Evolutionary conservation across 1,140 invertebrate genomes (phyloP).

Genomic region (Eumaeus atala): DNA sequence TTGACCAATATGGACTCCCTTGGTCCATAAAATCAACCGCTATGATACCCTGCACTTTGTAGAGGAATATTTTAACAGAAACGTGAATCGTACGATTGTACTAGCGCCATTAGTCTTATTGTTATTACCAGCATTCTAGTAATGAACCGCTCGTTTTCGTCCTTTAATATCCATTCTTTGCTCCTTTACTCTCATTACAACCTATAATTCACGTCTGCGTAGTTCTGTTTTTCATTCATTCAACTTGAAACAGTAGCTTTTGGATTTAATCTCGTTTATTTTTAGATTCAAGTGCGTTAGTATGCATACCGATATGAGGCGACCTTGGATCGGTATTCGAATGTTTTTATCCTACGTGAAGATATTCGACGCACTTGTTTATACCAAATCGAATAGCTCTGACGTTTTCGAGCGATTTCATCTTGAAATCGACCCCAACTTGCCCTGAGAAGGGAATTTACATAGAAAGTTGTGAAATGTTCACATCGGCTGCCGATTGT

Average conservation of each 20-base stretch:
- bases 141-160: slow-evolving; percentile 74
- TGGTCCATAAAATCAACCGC: slow-evolving; percentile 24
- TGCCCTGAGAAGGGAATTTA: slow-evolving; percentile 45
- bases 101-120: slow-evolving; percentile 69
- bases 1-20: background rate
- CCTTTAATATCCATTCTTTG: slow-evolving; percentile 62
- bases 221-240: slow-evolving; percentile 33
- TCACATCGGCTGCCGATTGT: slow-evolving; percentile 60
- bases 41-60: slow-evolving; percentile 45
- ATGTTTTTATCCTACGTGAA: slow-evolving; percentile 40
- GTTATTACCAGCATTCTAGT: slow-evolving; percentile 71
- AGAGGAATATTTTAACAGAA: slow-evolving; percentile 48
- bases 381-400: slow-evolving; percentile 37
- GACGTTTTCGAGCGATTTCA: slow-evolving; percentile 43
- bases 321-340: slow-evolving; percentile 41
- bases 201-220: slow-evolving; percentile 50
- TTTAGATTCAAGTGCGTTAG: slow-evolving; percentile 34
- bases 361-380: slow-evolving; percentile 46
- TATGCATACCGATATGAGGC: slow-evolving; percentile 51
- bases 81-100: slow-evolving; percentile 53
- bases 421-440: slow-evolving; percentile 30
- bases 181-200: slow-evolving; percentile 40
- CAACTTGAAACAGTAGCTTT: background rate
- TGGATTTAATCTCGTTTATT: slow-evolving; percentile 27
- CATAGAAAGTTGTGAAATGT: slow-evolving; percentile 65